Evolutionary conservation across 2,797 vertebrate genomes (phyloP).

Genomic region (Bryconaethiops microstoma): DNA sequence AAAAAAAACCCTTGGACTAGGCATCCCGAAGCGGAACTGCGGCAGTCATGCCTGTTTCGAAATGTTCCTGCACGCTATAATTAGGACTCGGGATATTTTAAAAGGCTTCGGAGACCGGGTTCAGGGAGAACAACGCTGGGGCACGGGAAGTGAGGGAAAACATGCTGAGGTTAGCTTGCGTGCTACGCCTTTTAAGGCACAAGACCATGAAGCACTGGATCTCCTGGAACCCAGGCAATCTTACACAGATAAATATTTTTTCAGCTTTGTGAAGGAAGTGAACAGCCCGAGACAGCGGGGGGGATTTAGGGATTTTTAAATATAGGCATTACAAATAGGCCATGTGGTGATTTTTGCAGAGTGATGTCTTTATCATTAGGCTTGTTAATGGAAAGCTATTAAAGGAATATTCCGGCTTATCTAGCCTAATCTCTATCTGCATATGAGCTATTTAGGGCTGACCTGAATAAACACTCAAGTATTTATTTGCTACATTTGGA

Average conservation of each 20-base stretch:
- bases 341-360: constrained; percentile 31
- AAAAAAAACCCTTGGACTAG: constrained; percentile 34
- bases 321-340: constrained; percentile 45
- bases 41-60: not conserved
- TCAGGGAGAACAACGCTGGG: constrained; percentile 34
- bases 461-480: too few relatives aligned
- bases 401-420: not conserved
- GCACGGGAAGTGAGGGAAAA: constrained; percentile 34
- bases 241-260: constrained; percentile 64
- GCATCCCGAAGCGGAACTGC: constrained; percentile 6
- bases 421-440: too few relatives aligned
- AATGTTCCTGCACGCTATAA: constrained; percentile 46
- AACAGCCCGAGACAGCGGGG: constrained; percentile 47
- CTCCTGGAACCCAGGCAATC: constrained; percentile 42
- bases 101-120: constrained; percentile 38
- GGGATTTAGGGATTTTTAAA: constrained; percentile 52
- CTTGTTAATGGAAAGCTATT: constrained; percentile 24
- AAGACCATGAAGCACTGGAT: constrained; percentile 24
- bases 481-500: too few relatives aligned
- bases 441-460: too few relatives aligned
- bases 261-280: constrained; percentile 60
- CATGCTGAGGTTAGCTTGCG: constrained; percentile 30
- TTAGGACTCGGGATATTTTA: constrained; percentile 53
- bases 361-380: constrained; percentile 42
- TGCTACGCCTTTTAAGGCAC: constrained; percentile 50